phyloP scores from a whole-genome alignment of 2,113 vertebrate species.

The Sylvilagus bachmani region DNA sequence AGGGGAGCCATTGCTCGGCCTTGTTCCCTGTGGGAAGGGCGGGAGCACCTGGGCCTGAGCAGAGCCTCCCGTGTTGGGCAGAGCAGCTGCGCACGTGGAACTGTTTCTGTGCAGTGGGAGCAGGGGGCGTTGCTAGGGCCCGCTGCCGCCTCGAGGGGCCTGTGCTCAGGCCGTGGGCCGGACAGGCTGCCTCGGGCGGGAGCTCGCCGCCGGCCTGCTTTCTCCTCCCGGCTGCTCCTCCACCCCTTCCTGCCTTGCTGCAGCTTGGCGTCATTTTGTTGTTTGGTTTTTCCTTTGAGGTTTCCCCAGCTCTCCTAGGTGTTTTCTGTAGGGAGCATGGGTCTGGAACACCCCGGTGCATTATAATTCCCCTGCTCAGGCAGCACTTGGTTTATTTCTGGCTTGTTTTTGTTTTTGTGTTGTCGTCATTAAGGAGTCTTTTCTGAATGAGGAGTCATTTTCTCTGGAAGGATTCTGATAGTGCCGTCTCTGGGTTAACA shows the following conservation, averaged over 20 bases:
- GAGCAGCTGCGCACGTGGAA: not conserved
- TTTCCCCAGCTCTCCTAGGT: not conserved
- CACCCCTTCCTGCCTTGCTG: not conserved
- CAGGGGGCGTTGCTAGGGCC: not conserved
- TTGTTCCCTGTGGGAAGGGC: not conserved
- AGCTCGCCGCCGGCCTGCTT: not conserved
- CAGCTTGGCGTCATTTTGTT: not conserved
- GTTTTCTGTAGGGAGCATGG: not conserved
- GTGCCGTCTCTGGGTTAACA: not conserved
- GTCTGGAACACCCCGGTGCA: not conserved
- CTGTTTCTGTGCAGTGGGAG: not conserved
- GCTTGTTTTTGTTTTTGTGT: not conserved
- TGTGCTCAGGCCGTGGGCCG: not conserved
- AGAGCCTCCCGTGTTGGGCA: not conserved
- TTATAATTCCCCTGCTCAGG: not conserved
- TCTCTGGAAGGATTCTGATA: slow-evolving; percentile 20
- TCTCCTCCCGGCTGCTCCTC: not conserved
- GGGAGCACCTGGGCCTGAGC: not conserved
- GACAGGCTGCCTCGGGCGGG: accelerated
- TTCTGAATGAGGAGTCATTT: not conserved
- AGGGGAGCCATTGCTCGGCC: not conserved
- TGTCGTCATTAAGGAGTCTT: not conserved
- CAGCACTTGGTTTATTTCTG: not conserved
- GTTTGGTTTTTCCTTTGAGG: not conserved
- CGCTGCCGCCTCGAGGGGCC: too few relatives aligned